These are phyloP conservation scores for Macroglossus sobrinus DNA, from an alignment of 2,113 vertebrate species.

Conservation along the genomic window DNA sequence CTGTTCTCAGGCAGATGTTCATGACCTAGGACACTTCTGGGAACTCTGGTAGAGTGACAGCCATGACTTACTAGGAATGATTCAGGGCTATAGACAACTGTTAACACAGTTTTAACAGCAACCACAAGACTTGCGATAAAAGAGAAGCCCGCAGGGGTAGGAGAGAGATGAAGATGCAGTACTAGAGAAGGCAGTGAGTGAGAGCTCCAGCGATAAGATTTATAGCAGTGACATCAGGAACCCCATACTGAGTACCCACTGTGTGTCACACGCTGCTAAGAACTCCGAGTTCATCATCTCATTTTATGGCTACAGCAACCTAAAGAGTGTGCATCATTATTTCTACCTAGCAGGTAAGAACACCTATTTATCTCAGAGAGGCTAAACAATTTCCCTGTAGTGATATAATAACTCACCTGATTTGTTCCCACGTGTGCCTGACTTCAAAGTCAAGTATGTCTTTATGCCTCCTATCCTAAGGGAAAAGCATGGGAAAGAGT, in stretches of 20 bases:
- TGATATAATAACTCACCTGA: not conserved
- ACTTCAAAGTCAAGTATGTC: not conserved
- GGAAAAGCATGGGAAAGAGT: not conserved
- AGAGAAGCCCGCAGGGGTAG: not conserved
- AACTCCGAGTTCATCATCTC: not conserved
- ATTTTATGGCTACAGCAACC: not conserved
- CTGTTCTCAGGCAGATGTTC: not conserved
- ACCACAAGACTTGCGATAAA: not conserved
- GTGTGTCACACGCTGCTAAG: not conserved
- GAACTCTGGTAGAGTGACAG: not conserved
- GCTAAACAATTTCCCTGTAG: not conserved
- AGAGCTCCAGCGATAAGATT: not conserved
- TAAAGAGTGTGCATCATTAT: not conserved
- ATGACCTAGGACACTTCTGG: not conserved
- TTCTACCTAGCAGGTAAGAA: not conserved
- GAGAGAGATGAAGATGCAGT: not conserved
- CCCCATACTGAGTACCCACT: not conserved
- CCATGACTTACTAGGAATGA: not conserved
- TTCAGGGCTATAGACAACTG: not conserved
- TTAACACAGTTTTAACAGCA: not conserved
- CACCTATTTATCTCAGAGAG: not conserved
- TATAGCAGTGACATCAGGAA: rapidly evolving
- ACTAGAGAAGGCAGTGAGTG: not conserved
- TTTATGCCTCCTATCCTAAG: not conserved
- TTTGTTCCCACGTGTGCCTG: not conserved